Conservation (phyloP, 2,888 invertebrate genomes). For the Xestobium rufovillosum region DNA sequence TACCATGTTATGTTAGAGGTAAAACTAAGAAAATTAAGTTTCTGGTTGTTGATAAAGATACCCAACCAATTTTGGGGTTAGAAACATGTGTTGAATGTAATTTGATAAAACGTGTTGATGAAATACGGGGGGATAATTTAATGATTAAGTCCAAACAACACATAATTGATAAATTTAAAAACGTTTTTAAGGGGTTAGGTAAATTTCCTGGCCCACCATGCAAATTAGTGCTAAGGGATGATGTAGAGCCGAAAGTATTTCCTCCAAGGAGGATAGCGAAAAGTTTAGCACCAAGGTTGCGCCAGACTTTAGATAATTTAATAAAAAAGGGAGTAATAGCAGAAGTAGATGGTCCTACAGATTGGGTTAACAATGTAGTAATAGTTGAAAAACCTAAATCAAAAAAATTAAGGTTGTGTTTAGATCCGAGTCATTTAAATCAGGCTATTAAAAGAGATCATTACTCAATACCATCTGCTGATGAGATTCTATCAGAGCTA, state of each 20-base stretch:
- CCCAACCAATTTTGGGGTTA: background rate
- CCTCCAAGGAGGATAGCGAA: constrained; percentile 9
- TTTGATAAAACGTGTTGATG: background rate
- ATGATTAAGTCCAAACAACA: background rate
- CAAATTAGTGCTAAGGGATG: constrained; percentile 7
- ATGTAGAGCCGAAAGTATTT: constrained; percentile 4
- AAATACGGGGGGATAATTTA: background rate
- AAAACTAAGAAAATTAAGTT: background rate
- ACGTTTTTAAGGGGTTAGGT: constrained; percentile 8
- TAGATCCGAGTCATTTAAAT: constrained; percentile 11
- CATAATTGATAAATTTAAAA: constrained; percentile 4
- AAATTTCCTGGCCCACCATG: constrained; percentile 8
- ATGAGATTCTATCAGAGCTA: constrained; percentile 9
- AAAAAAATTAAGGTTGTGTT: constrained; percentile 7
- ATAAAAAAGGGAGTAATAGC: constrained; percentile 4
- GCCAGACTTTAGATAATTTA: constrained; percentile 4
- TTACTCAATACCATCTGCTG: constrained; percentile 9
- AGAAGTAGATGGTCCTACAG: constrained; percentile 7
- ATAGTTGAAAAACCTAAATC: constrained; percentile 11
- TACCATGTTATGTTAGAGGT: background rate
- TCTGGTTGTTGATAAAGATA: background rate
- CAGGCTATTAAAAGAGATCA: constrained; percentile 10
- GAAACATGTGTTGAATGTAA: background rate
- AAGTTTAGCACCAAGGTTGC: constrained; percentile 7
- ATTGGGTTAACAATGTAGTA: constrained; percentile 12